These are phyloP conservation scores for Sphaerodactylus townsendi DNA, from an alignment of 2,113 vertebrate species.

Conservation along the genomic window DNA sequence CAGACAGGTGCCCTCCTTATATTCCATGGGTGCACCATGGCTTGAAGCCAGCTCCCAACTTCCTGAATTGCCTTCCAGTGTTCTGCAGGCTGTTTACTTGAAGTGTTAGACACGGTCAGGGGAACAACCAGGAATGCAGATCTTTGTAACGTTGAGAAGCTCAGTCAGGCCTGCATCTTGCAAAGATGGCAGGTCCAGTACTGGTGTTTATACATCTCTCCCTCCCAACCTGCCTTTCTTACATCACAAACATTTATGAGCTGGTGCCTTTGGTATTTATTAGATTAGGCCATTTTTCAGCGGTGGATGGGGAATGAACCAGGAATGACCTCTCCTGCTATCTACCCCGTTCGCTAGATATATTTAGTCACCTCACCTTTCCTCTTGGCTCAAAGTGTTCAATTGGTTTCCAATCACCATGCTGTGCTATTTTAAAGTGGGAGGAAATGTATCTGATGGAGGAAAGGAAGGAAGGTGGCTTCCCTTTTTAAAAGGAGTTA, in stretches of 20 bases:
- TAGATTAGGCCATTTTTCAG: not conserved
- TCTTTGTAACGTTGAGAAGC: not conserved
- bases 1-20: not conserved
- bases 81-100: not conserved
- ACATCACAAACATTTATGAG: not conserved
- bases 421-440: not conserved
- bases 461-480: not conserved
- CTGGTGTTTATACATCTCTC: not conserved
- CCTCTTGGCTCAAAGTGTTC: not conserved
- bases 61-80: not conserved
- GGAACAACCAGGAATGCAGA: not conserved
- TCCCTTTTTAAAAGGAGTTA: slow-evolving; percentile 3
- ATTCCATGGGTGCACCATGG: too few species aligned
- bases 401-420: not conserved
- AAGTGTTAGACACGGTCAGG: not conserved
- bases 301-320: too few species aligned
- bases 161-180: not conserved
- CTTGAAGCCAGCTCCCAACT: too few species aligned
- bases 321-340: too few species aligned
- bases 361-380: too few species aligned
- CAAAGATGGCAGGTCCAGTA: not conserved
- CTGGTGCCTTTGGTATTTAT: not conserved
- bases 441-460: fast-evolving
- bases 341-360: too few species aligned
- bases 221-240: not conserved